These are phyloP conservation scores for Macrosteles quadrilineatus DNA, from an alignment of 1,140 invertebrate species.

Conservation along the genomic window DNA sequence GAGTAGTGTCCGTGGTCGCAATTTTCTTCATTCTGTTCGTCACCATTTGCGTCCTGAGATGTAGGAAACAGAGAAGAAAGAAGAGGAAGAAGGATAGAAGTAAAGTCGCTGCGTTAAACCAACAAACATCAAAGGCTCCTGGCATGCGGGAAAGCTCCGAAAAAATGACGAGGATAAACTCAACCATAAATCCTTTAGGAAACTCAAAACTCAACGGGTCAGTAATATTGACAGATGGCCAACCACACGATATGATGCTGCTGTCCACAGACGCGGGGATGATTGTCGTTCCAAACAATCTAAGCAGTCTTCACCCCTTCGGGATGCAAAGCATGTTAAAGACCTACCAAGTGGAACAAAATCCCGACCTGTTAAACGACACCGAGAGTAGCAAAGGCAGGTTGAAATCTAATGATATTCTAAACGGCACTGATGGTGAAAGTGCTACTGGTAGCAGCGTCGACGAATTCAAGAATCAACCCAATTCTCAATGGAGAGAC, in stretches of 20 bases:
- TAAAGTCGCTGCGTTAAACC: constrained; percentile 48
- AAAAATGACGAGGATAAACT: constrained; percentile 35
- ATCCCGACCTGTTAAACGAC: constrained; percentile 75
- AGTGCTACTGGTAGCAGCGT: background rate
- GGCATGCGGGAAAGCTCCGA: constrained; percentile 33
- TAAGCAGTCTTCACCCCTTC: constrained; percentile 42
- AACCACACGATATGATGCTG: constrained; percentile 48
- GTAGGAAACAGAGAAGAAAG: constrained; percentile 48
- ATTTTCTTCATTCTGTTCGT: constrained; percentile 39
- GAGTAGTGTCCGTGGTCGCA: constrained; percentile 47
- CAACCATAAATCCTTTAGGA: constrained; percentile 10
- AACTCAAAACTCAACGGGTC: constrained; percentile 43
- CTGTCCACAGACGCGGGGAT: constrained; percentile 41
- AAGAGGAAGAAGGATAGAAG: constrained; percentile 46
- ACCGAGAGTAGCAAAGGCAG: constrained; percentile 65
- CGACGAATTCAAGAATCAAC: constrained; percentile 10
- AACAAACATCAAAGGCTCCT: constrained; percentile 43
- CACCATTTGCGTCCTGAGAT: constrained; percentile 36
- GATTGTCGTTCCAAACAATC: constrained; percentile 46
- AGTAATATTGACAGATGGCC: constrained; percentile 43
- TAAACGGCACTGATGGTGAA: background rate
- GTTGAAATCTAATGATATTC: constrained; percentile 50
- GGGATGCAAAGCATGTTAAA: constrained; percentile 48
- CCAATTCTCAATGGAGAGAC: constrained; percentile 45
- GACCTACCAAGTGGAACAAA: constrained; percentile 62